These are phyloP conservation scores for Epinephelus lanceolatus DNA, from an alignment of 2,113 vertebrate species.

Conservation along the genomic window DNA sequence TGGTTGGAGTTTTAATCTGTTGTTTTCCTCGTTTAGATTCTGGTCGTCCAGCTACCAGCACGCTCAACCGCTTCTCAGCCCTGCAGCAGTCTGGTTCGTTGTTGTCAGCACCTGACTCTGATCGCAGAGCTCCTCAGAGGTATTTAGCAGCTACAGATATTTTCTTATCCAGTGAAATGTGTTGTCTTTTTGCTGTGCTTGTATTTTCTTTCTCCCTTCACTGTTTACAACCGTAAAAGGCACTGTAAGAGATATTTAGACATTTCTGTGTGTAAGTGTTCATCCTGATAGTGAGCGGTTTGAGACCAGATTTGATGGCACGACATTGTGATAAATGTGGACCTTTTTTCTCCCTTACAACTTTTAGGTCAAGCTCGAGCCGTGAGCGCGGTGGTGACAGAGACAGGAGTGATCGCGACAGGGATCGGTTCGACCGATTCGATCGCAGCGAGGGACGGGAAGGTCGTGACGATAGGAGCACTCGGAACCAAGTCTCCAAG, in stretches of 20 bases:
- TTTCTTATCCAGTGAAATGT: not conserved
- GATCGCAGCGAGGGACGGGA: constrained; percentile 89
- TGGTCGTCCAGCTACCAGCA: constrained; percentile 91
- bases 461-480: constrained; percentile 81
- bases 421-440: constrained; percentile 70
- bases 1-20: not conserved
- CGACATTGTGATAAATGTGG: not conserved
- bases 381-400: constrained; percentile 81
- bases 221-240: not conserved
- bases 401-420: constrained; percentile 64
- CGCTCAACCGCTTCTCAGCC: constrained; percentile 96
- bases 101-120: constrained; percentile 83
- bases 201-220: not conserved
- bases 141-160: constrained; percentile 50
- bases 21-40: constrained; percentile 80
- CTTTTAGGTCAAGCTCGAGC: constrained; percentile 91
- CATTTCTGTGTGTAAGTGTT: not conserved
- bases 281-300: not conserved
- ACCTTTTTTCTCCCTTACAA: not conserved
- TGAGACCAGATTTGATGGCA: not conserved
- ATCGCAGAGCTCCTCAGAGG: constrained; percentile 93
- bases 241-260: not conserved
- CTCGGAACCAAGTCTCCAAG: constrained; percentile 86
- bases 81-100: constrained; percentile 89
- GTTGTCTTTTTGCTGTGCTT: not conserved